Percentiles rank a stretch among this genome's conserved stretches.
Conservation (phyloP, 2,113 vertebrate species). For the Pholis gunnellus region DNA sequence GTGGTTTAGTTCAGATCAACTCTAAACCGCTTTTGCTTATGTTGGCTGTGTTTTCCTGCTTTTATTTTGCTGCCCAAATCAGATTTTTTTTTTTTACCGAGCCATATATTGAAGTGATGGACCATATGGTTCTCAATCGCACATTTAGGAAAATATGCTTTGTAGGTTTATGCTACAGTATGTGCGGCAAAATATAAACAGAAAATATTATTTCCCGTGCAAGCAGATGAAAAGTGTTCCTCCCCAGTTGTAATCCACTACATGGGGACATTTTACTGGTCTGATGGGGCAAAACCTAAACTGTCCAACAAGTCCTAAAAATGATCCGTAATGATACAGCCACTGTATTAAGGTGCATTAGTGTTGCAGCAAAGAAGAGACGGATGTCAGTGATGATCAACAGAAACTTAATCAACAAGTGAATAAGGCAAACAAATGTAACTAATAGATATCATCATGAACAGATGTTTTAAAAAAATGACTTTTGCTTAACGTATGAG, state of each 20-base stretch:
- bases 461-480: too few relatives aligned
- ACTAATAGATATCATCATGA: too few relatives aligned
- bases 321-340: background rate
- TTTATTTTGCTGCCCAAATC: background rate
- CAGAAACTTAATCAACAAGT: background rate
- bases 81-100: background rate
- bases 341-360: too few relatives aligned
- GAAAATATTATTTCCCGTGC: constrained; percentile 9
- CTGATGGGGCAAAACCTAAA: background rate
- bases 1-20: background rate
- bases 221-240: background rate
- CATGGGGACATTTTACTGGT: background rate
- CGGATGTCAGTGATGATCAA: background rate
- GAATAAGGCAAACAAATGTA: too few relatives aligned
- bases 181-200: constrained; percentile 11
- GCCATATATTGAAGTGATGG: background rate
- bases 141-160: background rate
- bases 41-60: background rate
- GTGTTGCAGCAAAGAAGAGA: background rate
- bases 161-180: background rate
- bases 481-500: too few relatives aligned
- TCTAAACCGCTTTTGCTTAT: background rate
- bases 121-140: background rate
- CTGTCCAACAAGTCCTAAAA: background rate
- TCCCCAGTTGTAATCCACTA: background rate